Evolutionary conservation across 2,113 vertebrate genomes (phyloP), one percentile per base, ranked within the genome.

Genomic region (Cavia porcellus): DNA sequence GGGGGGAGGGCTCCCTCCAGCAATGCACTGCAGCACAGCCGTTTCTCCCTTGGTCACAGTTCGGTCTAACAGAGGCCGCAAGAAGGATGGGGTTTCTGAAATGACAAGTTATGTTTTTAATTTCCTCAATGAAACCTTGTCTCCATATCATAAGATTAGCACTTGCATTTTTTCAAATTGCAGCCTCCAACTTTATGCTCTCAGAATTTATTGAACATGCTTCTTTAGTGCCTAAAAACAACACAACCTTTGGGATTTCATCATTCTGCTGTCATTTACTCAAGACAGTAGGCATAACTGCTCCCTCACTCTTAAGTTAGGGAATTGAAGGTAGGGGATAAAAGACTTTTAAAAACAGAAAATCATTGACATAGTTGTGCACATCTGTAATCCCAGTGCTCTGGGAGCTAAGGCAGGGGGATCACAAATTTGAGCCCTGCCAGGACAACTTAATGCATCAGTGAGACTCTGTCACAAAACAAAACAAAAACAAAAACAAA

Each of bases 21-120:
- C 99, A 11, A 99, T 99, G 95, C 99, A 99, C 97, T 99, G 99
- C 20, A 99, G 98, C 52, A 99, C 99, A 0, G 99, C 99, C 0
- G 99, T 99, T 98, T 99, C 99, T 0, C 99, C 99, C 97, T 99
- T 99, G 59, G 99, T 99, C 7, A 99, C 99, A 0, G 99, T 99
- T 80, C 99, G 99, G 97, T 99, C 99, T 95, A 99, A 96, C 91
- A 99, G 98, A 0, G 99, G 99, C 0, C 99, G 98, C 96, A 99
- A 94, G 98, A 99, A 99, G 0, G 99, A 99, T 0, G 99, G 99
- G 0, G 99, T 99, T 98, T 99, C 99, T 99, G 98, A 22, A 98
- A 98, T 28, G 55, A 95, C 61, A 96, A 30, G 55, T 70, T 50
- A 84, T 0, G 12, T 7, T 88, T 96, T 97, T 35, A 83, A 75